Conservation (phyloP, 1,140 invertebrate genomes). For the Drosophila bocqueti region DNA sequence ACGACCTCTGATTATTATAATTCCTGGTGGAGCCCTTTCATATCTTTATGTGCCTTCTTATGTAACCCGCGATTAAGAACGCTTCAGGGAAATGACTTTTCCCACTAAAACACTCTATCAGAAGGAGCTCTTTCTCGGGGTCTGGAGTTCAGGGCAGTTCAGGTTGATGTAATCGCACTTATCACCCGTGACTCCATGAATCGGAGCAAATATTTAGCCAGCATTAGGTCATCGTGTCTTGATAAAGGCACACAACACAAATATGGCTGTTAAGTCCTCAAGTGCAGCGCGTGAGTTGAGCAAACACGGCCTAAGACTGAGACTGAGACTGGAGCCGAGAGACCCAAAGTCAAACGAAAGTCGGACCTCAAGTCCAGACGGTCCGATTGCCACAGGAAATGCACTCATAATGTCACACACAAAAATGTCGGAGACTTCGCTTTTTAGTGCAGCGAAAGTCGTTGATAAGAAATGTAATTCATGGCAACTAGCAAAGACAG, state of each 20-base stretch:
- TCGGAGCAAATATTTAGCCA: slow-evolving; percentile 64
- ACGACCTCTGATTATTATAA: slow-evolving; percentile 13
- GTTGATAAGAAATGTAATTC: slow-evolving; percentile 60
- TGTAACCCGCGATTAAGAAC: slow-evolving; percentile 30
- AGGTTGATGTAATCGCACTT: slow-evolving; percentile 52
- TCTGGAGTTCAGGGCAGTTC: slow-evolving; percentile 43
- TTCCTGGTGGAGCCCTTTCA: slow-evolving; percentile 28
- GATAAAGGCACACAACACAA: slow-evolving; percentile 50
- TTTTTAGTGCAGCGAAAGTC: slow-evolving; percentile 47
- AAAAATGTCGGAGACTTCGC: slow-evolving; percentile 20
- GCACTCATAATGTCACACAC: slow-evolving; percentile 30
- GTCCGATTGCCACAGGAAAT: slow-evolving; percentile 57
- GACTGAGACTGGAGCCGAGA: neutral
- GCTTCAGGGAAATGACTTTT: slow-evolving; percentile 42
- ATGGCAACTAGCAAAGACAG: slow-evolving; percentile 45
- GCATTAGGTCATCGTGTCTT: slow-evolving; percentile 67
- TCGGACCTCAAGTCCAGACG: slow-evolving; percentile 18
- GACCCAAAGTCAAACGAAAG: slow-evolving; percentile 26
- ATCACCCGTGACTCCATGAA: slow-evolving; percentile 29
- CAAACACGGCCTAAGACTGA: slow-evolving; percentile 24
- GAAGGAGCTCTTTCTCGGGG: slow-evolving; percentile 12
- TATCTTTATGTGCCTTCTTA: slow-evolving; percentile 42
- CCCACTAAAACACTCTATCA: slow-evolving; percentile 40
- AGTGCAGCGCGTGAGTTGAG: slow-evolving; percentile 50
- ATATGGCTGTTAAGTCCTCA: slow-evolving; percentile 28